Percentiles rank a stretch among this genome's conserved stretches.
Conservation (phyloP, 23 tunicate genomes). For the Diplosoma virens region DNA sequence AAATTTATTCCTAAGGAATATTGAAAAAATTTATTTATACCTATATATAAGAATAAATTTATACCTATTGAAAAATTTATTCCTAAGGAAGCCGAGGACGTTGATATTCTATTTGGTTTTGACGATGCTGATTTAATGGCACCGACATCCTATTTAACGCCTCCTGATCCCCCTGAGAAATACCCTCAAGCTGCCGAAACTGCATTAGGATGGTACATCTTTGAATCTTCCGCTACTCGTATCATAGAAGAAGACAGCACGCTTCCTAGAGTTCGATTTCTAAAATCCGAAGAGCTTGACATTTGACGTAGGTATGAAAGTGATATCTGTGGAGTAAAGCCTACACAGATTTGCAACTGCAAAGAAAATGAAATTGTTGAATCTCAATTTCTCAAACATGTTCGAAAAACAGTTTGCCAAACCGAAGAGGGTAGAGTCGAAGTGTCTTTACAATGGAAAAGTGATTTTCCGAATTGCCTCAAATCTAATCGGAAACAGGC, state of each 20-base stretch:
- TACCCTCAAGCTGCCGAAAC: not conserved
- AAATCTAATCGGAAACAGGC: not conserved
- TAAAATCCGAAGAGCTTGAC: not conserved
- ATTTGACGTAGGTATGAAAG: not conserved
- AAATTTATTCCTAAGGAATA: no score
- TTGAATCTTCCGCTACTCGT: not conserved
- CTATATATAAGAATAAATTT: no score
- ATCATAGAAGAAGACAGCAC: not conserved
- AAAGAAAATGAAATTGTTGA: not conserved
- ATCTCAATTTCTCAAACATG: not conserved
- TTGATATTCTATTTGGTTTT: not conserved
- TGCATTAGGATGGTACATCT: not conserved
- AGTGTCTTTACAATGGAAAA: not conserved
- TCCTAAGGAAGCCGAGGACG: not conserved
- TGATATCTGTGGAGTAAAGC: not conserved
- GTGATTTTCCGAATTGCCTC: not conserved
- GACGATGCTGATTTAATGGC: not conserved
- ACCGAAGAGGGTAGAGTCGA: not conserved
- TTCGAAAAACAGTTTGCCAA: not conserved
- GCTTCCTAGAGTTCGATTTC: not conserved
- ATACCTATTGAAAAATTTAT: no score
- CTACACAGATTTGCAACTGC: not conserved
- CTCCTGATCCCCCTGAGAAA: not conserved
- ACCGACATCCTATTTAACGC: not conserved
- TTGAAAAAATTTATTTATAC: no score